These are phyloP conservation scores for Drosophila oshimai DNA, from an alignment of 1,140 invertebrate genomes.

Conservation along the genomic window DNA sequence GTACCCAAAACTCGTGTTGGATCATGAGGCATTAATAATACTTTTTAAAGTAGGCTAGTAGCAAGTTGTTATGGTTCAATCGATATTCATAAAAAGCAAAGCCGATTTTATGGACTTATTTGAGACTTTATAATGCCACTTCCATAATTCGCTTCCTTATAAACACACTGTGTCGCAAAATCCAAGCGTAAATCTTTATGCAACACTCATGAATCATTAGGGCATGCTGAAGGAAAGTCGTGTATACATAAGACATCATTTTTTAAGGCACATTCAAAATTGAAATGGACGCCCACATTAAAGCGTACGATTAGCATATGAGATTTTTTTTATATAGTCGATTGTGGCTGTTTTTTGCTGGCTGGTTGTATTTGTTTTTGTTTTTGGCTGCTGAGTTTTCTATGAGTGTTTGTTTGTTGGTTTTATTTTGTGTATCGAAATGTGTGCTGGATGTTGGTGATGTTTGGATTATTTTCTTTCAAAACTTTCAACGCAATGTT, in stretches of 20 bases:
- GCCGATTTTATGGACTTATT: not conserved
- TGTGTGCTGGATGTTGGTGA: slow-evolving; percentile 46
- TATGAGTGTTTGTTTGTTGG: slow-evolving; percentile 39
- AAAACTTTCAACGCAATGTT: slow-evolving; percentile 49
- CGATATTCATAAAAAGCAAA: not conserved
- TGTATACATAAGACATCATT: slow-evolving; percentile 13
- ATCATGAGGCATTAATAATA: not conserved
- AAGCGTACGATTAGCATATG: slow-evolving; percentile 56
- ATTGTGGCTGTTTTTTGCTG: slow-evolving; percentile 21
- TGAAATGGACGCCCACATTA: slow-evolving; percentile 50
- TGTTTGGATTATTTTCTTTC: slow-evolving; percentile 42
- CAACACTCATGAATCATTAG: slow-evolving; percentile 33
- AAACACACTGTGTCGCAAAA: not conserved
- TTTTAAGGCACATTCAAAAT: slow-evolving; percentile 24
- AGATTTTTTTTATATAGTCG: slow-evolving; percentile 45
- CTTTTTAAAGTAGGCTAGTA: not conserved
- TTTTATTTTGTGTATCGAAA: slow-evolving; percentile 15
- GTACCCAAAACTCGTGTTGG: too few species aligned
- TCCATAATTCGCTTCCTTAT: not conserved
- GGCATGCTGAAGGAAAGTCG: slow-evolving; percentile 16
- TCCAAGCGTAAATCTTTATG: slow-evolving; percentile 22
- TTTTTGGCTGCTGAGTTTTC: slow-evolving; percentile 20
- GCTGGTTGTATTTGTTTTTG: slow-evolving; percentile 8
- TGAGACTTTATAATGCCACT: too few species aligned
- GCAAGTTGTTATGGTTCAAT: not conserved